These are phyloP conservation scores for Gymnocypris eckloni DNA, from an alignment of 2,797 vertebrate genomes.

Conservation along the genomic window DNA sequence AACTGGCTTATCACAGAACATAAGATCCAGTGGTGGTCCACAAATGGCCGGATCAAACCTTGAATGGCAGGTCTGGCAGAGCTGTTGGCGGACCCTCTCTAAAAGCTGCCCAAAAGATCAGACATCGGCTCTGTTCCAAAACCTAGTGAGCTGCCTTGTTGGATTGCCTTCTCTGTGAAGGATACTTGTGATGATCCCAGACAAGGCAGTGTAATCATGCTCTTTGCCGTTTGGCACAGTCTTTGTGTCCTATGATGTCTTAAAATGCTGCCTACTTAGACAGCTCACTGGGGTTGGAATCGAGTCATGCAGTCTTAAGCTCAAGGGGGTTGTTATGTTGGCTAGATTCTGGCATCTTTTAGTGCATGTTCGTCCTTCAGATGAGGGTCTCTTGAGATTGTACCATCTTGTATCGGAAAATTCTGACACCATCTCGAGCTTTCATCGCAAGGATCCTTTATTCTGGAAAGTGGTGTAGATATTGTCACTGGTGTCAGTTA, in stretches of 20 bases:
- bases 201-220: constrained; percentile 15
- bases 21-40: constrained; percentile 7
- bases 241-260: constrained; percentile 20
- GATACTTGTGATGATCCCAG: constrained; percentile 13
- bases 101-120: constrained; percentile 27
- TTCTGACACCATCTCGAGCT: constrained; percentile 26
- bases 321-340: constrained; percentile 39
- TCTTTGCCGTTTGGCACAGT: constrained; percentile 23
- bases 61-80: constrained; percentile 23
- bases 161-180: constrained; percentile 5
- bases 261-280: constrained; percentile 32
- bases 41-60: neutral
- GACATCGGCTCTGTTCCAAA: constrained; percentile 14
- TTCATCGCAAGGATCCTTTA: constrained; percentile 30
- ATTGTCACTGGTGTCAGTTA: constrained; percentile 41
- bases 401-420: constrained; percentile 18
- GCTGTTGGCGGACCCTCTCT: constrained; percentile 26
- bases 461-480: constrained; percentile 37
- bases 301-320: constrained; percentile 15
- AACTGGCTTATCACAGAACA: constrained; percentile 1
- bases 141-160: neutral
- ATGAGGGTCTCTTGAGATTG: constrained; percentile 45
- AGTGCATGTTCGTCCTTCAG: constrained; percentile 34
- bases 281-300: constrained; percentile 22
- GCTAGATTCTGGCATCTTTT: constrained; percentile 12